Evolutionary conservation across 2,888 invertebrate species (phyloP).

Genomic region (Theretra japonica): DNA sequence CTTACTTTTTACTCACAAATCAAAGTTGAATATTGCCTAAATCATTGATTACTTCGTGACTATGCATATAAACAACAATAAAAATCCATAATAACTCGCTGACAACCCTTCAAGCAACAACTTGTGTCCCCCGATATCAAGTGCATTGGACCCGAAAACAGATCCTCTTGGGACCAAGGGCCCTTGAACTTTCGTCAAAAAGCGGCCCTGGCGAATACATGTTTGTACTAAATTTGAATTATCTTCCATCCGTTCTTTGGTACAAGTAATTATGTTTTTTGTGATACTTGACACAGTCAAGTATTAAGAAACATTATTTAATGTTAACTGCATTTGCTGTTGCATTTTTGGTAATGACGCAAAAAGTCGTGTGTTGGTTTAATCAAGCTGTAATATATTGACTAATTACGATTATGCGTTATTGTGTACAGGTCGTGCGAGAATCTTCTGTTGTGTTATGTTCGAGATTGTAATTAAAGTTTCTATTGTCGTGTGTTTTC

Average conservation of each 20-base stretch:
- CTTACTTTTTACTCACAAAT: too few species aligned
- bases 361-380: background rate
- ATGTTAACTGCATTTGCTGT: background rate
- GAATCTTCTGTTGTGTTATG: background rate
- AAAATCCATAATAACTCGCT: too few species aligned
- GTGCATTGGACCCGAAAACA: constrained; percentile 1
- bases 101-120: background rate
- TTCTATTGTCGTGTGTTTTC: too few species aligned
- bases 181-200: background rate
- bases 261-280: constrained; percentile 22
- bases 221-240: constrained; percentile 18
- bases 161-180: background rate
- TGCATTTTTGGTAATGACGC: background rate
- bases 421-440: background rate
- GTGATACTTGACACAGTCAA: constrained; percentile 22
- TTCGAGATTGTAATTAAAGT: background rate
- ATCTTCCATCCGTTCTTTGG: constrained; percentile 19
- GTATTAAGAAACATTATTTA: constrained; percentile 10
- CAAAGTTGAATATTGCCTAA: too few species aligned
- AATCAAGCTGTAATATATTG: background rate
- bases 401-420: background rate
- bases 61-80: too few species aligned
- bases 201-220: constrained; percentile 7
- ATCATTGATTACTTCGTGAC: too few species aligned
- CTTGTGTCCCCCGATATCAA: background rate